A percentile compares a stretch with the other conserved stretches of the same genome.
Evolutionary conservation across 2,113 vertebrate genomes (phyloP).

Genomic region (Cyprinodon tularosa): DNA sequence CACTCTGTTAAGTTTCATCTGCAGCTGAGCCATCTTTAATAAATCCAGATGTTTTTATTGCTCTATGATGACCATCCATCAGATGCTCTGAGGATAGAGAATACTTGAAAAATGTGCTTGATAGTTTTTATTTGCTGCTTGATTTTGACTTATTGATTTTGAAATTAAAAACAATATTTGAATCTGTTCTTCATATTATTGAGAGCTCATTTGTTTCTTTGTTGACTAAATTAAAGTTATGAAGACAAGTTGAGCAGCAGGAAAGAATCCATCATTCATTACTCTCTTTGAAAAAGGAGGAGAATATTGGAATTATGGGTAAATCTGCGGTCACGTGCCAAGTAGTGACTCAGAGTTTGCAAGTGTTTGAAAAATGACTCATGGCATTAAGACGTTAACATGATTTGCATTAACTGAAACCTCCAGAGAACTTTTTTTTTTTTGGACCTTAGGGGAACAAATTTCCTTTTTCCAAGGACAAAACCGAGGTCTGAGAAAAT

Average conservation of each 20-base stretch:
- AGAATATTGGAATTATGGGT: conserved; percentile 1
- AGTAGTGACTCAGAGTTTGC: not conserved
- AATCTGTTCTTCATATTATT: not conserved
- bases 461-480: conserved; percentile 52
- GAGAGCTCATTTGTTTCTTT: not conserved
- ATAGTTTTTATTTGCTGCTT: not conserved
- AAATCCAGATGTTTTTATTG: not conserved
- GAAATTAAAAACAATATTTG: conserved; percentile 2
- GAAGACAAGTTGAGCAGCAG: not conserved
- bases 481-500: conserved; percentile 18
- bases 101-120: not conserved
- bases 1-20: not conserved
- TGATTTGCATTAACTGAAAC: conserved; percentile 24
- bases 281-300: not conserved
- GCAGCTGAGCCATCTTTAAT: not conserved
- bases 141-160: not conserved
- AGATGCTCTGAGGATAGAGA: not conserved
- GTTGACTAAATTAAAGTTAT: conserved; percentile 5
- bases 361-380: conserved; percentile 19
- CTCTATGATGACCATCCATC: conserved; percentile 3
- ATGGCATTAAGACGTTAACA: conserved; percentile 15
- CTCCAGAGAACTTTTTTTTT: conserved; percentile 24
- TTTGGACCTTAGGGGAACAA: conserved; percentile 39
- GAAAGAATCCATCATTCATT: not conserved
- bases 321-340: not conserved